Conservation (phyloP, 1,140 invertebrate genomes). For the Pseudachorutes palmiensis region DNA sequence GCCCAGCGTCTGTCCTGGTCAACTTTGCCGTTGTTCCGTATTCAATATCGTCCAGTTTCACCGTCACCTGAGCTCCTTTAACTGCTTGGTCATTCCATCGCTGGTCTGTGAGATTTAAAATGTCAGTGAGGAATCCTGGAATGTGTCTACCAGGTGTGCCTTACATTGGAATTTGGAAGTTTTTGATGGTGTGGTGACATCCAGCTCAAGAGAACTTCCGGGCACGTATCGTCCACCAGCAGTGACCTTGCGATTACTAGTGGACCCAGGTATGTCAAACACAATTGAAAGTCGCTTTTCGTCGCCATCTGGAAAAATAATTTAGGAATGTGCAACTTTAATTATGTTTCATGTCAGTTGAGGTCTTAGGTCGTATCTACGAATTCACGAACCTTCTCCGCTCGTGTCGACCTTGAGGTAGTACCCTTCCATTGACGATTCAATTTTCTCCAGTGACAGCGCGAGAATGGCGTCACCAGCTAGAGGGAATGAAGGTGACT, state of each 20-base stretch:
- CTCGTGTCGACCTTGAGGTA: slow-evolving; percentile 48
- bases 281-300: slow-evolving; percentile 42
- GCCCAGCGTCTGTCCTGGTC: slow-evolving; percentile 46
- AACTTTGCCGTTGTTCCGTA: slow-evolving; percentile 48
- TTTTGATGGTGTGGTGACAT: slow-evolving; percentile 53
- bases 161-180: slow-evolving; percentile 47
- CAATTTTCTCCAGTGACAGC: slow-evolving; percentile 55
- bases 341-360: background rate
- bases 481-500: slow-evolving; percentile 53
- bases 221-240: slow-evolving; percentile 46
- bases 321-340: background rate
- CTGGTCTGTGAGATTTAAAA: background rate
- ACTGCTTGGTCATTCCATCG: no score
- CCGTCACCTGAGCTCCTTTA: no score
- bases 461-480: slow-evolving; percentile 54
- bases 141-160: background rate
- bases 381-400: slow-evolving; percentile 29
- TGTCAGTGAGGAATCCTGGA: background rate
- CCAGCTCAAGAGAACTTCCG: slow-evolving; percentile 44
- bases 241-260: slow-evolving; percentile 52
- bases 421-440: slow-evolving; percentile 50
- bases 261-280: slow-evolving; percentile 60
- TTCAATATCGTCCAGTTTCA: slow-evolving; percentile 44
- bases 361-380: no score
- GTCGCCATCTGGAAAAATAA: background rate